Evolutionary conservation across 2,888 invertebrate species (phyloP), one percentile per base, ranked within the genome.

Genomic region (Zele albiditarsus): DNA sequence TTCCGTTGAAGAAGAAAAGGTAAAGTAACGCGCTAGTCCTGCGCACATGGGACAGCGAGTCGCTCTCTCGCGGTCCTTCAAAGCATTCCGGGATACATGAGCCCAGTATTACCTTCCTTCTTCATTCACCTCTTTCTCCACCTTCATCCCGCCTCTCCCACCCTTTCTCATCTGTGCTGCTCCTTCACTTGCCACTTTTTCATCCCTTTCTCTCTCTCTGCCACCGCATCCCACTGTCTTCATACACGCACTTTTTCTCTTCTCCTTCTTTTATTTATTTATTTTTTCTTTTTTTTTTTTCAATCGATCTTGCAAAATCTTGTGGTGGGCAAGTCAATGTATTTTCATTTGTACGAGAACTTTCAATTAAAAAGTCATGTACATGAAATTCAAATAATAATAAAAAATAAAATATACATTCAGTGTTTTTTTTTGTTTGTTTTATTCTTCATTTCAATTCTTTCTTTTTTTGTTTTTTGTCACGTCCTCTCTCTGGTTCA

Each of bases 21-120:
- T 73, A 75, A 76, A 72, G 69, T 68, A 38, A 74, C 73, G 75
- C 69, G 68, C 68, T 73, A 58, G 66, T 68, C 68, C 53, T 66
- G 78, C 80, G 81, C 82, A 82, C 80, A 78, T 77, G 66, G 70
- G 76, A 71, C 73, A 68, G 77, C 80, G 80, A 80, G 82, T 71
- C 77, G 79, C 73, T 78, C 79, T 77, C 67, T 84, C 86, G 89
- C 89, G 89, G 89, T 78, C 84, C 87, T 87, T 88, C 89, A 89
- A 89, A 89, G 89, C 89, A 89, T 89, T 89, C 89, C 88, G 83
- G 84, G 84, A 87, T 85, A 85, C 86, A 84, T 85, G 84, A 85
- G 84, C 84, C 84, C 84, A 82, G 20, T 53, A 53, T 42, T 77
- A 75, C 76, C 70, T 60, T 68, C 63, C 76, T 60, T 71, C 71